These are phyloP conservation scores for Dascillus cervinus DNA, from an alignment of 2,888 invertebrate genomes.

Conservation along the genomic window DNA sequence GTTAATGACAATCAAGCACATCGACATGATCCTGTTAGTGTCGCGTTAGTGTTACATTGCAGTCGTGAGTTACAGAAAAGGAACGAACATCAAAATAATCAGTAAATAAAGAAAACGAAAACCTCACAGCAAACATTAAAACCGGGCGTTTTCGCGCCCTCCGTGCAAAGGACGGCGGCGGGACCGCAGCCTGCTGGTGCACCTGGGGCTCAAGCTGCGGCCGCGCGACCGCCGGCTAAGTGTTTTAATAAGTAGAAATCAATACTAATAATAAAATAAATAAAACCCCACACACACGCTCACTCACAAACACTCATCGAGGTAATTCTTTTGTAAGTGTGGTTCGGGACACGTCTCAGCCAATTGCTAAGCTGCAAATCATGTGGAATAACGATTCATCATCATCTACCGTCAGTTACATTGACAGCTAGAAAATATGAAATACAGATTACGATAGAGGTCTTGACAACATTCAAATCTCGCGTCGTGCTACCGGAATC, in stretches of 20 bases:
- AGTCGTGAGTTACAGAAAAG: constrained; percentile 41
- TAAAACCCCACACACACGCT: constrained; percentile 36
- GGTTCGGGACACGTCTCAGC: constrained; percentile 38
- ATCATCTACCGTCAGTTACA: constrained; percentile 40
- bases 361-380: constrained; percentile 40
- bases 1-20: constrained; percentile 40
- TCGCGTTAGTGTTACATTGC: constrained; percentile 45
- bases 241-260: constrained; percentile 35
- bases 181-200: constrained; percentile 23
- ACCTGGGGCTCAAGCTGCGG: constrained; percentile 28
- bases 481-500: constrained; percentile 18
- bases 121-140: constrained; percentile 44
- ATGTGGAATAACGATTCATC: constrained; percentile 39
- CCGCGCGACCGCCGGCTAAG: constrained; percentile 27
- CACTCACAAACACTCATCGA: constrained; percentile 45
- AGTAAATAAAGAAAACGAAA: constrained; percentile 42
- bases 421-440: constrained; percentile 42
- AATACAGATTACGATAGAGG: constrained; percentile 37
- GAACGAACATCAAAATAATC: constrained; percentile 42
- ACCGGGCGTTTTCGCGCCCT: constrained; percentile 18
- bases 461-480: constrained; percentile 19
- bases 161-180: constrained; percentile 30
- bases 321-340: constrained; percentile 38
- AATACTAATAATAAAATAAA: constrained; percentile 42
- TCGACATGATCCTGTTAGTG: constrained; percentile 42